Evolutionary conservation across 2,113 vertebrate genomes (phyloP).

Genomic region (Sclerurus mexicanus): DNA sequence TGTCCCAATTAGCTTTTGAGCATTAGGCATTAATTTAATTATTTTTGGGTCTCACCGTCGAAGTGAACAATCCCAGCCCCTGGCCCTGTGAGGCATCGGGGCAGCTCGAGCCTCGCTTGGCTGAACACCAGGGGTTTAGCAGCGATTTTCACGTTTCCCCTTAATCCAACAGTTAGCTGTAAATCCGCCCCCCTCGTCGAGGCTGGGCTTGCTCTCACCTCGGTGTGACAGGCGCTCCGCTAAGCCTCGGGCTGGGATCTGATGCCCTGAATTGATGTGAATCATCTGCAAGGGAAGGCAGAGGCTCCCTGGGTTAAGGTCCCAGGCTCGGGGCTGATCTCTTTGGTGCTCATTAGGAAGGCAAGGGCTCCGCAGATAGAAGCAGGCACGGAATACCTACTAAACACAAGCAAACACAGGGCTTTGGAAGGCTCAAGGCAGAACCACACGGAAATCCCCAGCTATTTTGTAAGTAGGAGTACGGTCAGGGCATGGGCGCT

Average conservation of each 20-base stretch:
- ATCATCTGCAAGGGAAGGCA: neutral
- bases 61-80: neutral
- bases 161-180: conserved; percentile 67
- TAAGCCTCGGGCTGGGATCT: neutral
- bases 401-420: neutral
- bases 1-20: neutral
- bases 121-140: neutral
- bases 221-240: neutral
- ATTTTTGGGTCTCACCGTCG: neutral
- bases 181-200: conserved; percentile 36
- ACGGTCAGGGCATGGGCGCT: accelerated
- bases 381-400: neutral
- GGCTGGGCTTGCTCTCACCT: conserved; percentile 1
- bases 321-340: neutral
- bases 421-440: neutral
- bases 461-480: accelerated
- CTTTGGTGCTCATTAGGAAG: accelerated
- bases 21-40: neutral
- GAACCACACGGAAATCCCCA: accelerated
- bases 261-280: neutral
- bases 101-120: neutral
- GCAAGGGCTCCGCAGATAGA: neutral
- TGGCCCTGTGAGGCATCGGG: accelerated
- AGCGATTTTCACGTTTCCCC: neutral
- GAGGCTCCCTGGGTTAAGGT: neutral